Percentiles rank a stretch among this genome's conserved stretches.
These are phyloP conservation scores for Gadus macrocephalus DNA, from an alignment of 2,113 vertebrate species.

Conservation along the genomic window DNA sequence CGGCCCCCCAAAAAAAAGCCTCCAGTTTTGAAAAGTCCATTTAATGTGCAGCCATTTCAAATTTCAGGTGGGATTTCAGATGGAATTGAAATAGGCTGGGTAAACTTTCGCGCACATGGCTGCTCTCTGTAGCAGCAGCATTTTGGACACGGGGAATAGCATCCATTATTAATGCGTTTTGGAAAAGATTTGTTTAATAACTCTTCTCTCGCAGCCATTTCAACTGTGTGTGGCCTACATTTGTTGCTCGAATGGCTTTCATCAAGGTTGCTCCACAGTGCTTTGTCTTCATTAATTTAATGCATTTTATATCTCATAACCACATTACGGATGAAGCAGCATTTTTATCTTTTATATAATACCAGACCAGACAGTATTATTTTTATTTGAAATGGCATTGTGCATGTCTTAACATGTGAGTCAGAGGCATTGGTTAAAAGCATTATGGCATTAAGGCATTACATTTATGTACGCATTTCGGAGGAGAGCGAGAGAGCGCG, in stretches of 20 bases:
- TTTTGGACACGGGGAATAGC: constrained; percentile 31
- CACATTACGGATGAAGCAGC: constrained; percentile 23
- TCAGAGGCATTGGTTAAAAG: constrained; percentile 36
- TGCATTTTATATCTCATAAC: constrained; percentile 17
- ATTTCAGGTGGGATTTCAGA: constrained; percentile 20
- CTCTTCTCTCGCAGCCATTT: constrained; percentile 35
- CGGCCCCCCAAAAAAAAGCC: not conserved
- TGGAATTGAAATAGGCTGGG: not conserved
- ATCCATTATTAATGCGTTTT: constrained; percentile 31
- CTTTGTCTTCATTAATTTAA: constrained; percentile 39
- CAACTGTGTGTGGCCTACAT: constrained; percentile 51
- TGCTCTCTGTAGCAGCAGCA: constrained; percentile 27
- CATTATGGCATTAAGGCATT: constrained; percentile 37
- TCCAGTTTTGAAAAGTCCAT: constrained; percentile 25
- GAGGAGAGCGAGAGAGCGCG: not conserved
- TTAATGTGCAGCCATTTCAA: not conserved
- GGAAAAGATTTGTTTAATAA: constrained; percentile 41
- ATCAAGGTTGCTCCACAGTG: constrained; percentile 43
- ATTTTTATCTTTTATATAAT: constrained; percentile 46
- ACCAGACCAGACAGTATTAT: constrained; percentile 27
- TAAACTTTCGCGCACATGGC: constrained; percentile 14
- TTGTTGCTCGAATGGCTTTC: constrained; percentile 32
- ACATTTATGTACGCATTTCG: constrained; percentile 22
- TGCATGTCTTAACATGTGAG: constrained; percentile 16
- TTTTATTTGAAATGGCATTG: constrained; percentile 30